Conservation (phyloP, 2,113 vertebrate species). For the Kryptolebias marmoratus region DNA sequence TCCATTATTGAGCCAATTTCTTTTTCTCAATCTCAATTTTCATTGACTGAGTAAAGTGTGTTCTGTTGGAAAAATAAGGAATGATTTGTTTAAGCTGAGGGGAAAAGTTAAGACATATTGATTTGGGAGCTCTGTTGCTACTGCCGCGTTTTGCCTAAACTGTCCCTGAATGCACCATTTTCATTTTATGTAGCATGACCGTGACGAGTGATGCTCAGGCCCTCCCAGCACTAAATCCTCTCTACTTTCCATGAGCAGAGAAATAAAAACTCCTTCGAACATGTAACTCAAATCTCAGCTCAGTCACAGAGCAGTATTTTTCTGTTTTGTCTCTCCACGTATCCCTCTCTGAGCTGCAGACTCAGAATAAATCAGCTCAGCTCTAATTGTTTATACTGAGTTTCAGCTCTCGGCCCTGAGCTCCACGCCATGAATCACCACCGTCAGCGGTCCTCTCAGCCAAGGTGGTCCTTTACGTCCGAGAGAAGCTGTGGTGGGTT, state of each 20-base stretch:
- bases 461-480: slow-evolving; percentile 44
- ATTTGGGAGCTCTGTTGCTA: not conserved
- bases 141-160: slow-evolving; percentile 4
- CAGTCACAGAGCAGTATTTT: slow-evolving; percentile 26
- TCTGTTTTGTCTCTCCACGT: slow-evolving; percentile 20
- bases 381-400: slow-evolving; percentile 57
- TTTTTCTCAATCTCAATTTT: not conserved
- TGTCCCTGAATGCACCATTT: slow-evolving; percentile 25
- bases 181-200: slow-evolving; percentile 18
- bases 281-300: slow-evolving; percentile 27
- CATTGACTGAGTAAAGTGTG: not conserved
- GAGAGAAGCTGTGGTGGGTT: slow-evolving; percentile 32
- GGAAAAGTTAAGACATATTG: not conserved
- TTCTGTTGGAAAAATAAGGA: not conserved
- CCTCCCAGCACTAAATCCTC: slow-evolving; percentile 12
- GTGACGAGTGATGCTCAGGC: not conserved
- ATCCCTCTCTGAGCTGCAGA: slow-evolving; percentile 23
- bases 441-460: slow-evolving; percentile 26
- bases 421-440: slow-evolving; percentile 51
- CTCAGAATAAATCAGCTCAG: slow-evolving; percentile 41
- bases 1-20: slow-evolving; percentile 28
- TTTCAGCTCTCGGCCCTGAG: slow-evolving; percentile 41
- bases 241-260: slow-evolving; percentile 17
- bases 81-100: not conserved
- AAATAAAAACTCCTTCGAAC: slow-evolving; percentile 22